Base-by-base conservation (phyloP, 2,113 vertebrate genomes). In the Heterochromis multidens region DNA sequence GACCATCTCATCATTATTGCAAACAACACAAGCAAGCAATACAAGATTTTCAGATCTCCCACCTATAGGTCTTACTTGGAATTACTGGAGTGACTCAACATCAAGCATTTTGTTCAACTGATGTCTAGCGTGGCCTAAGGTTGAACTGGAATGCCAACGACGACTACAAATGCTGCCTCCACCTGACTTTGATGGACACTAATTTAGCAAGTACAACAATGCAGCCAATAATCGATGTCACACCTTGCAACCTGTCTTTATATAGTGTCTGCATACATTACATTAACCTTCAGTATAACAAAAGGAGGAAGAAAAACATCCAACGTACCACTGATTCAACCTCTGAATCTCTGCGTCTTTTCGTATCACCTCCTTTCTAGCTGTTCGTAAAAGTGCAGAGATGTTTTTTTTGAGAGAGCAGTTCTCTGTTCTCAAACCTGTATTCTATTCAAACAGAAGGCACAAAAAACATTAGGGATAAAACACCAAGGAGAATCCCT, bases 311-410 rank as follows among this genome's bases (percentile, higher is more conserved):
- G 1, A 49, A 19, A 72, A 74, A 52, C 43, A 56, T 16, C 9
- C 16, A 21, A 83, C 90, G 82, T 96, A 98, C 99, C 95, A 92
- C 91, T 97, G 96, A 91, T 96, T 96, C 27, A 99, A 93, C 88
- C 96, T 96, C 94, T 92, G 96, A 89, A 99, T 99, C 95, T 98
- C 98, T 77, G 97, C 97, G 92, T 99, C 97, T 91, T 99, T 99
- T 40, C 99, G 96, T 62, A 95, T 95, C 91, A 99, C 97, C 94
- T 99, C 98, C 90, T 97, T 97, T 92, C 96, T 96, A 21, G 98
- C 98, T 4, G 98, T 99, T 95, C 96, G 98, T 82, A 99, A 96
- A 86, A 99, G 97, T 54, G 97, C 97, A 89, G 96, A 99, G 94
- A 99, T 98, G 95, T 99, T 99, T 95, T 97, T 99, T 94, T 98